A percentile compares a stretch with the other conserved stretches of the same genome.
phyloP scores from a whole-genome alignment of 2,888 invertebrate species.

The Helleia helle region DNA sequence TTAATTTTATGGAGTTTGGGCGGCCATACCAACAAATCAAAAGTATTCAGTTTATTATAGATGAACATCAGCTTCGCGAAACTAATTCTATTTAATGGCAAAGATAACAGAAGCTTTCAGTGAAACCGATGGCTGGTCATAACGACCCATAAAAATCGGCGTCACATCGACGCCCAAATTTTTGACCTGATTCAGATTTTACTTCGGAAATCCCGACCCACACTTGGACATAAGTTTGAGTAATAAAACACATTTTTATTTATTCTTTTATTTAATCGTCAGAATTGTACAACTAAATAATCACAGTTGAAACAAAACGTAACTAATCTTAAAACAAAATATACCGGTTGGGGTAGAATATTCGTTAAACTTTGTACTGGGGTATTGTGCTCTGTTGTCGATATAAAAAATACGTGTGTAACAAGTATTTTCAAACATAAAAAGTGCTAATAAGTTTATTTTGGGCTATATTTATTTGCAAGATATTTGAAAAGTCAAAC shows the following conservation, averaged over 20 bases:
- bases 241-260: conserved; percentile 48
- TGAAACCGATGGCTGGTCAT: background rate
- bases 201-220: no score
- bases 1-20: no score
- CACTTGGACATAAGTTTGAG: conserved; percentile 17
- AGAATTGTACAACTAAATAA: conserved; percentile 76
- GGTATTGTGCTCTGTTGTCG: conserved; percentile 60
- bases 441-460: background rate
- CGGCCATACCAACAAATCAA: no score
- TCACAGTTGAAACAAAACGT: conserved; percentile 76
- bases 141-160: conserved; percentile 2
- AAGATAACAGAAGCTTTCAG: conserved; percentile 1
- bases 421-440: background rate
- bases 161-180: conserved; percentile 6
- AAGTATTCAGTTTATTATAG: no score
- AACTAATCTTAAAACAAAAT: conserved; percentile 58
- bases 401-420: conserved; percentile 15
- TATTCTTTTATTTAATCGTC: conserved; percentile 72
- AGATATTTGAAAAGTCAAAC: no score
- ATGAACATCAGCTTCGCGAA: no score
- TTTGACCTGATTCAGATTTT: no score
- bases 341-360: conserved; percentile 23
- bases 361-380: conserved; percentile 50
- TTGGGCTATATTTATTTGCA: no score
- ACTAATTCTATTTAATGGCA: conserved; percentile 2